Evolutionary conservation across 92 coral and sea anemone genomes (phyloP).

Genomic region (Phenganax subtilis): DNA sequence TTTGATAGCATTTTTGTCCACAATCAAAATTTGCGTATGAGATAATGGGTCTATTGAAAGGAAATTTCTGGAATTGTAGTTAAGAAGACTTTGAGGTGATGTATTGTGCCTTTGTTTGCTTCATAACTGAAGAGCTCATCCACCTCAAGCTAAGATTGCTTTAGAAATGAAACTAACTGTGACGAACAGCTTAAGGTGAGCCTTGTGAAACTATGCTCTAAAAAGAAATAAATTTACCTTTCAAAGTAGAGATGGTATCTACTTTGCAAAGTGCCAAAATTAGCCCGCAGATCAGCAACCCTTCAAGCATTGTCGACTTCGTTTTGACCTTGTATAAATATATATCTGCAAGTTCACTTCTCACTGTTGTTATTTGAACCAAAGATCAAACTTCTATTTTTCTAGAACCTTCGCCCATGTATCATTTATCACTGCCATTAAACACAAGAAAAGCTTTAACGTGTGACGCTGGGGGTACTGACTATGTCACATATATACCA

Average conservation of each 20-base stretch:
- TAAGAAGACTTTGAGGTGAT: too few relatives aligned
- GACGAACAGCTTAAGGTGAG: too few relatives aligned
- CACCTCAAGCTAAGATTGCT: too few relatives aligned
- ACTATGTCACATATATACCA: not conserved
- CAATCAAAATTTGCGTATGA: too few relatives aligned
- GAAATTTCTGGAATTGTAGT: too few relatives aligned
- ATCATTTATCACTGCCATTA: not conserved
- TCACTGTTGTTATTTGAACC: not conserved
- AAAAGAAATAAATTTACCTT: constrained; percentile 5
- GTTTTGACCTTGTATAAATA: not conserved
- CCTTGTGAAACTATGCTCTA: too few relatives aligned
- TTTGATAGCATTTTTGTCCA: too few relatives aligned
- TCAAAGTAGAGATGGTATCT: not conserved
- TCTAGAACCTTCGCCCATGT: not conserved
- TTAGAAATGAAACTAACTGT: too few relatives aligned
- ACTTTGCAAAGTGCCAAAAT: not conserved
- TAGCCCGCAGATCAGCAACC: not conserved
- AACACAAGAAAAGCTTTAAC: not conserved
- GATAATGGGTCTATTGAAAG: too few relatives aligned
- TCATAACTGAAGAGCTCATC: too few relatives aligned
- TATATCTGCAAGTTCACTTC: not conserved
- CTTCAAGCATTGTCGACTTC: not conserved
- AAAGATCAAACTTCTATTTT: not conserved
- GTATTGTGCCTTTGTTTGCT: too few relatives aligned
- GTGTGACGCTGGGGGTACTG: not conserved